Base-by-base conservation (phyloP, 2,797 vertebrate genomes). In the Oophaga sylvatica region DNA sequence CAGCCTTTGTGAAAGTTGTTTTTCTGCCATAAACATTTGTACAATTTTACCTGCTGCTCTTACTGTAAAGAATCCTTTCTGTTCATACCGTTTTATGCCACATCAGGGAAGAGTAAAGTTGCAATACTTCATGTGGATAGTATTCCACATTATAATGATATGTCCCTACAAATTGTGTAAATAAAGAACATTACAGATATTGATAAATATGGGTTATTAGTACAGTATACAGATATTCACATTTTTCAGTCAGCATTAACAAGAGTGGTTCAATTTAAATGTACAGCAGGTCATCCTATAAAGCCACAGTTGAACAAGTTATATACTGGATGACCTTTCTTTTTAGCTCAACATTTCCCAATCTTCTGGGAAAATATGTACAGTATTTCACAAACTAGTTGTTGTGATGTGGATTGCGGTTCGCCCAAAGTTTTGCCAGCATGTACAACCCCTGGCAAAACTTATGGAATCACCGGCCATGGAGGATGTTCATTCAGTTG, bases 61-160 rank as follows among this genome's bases (percentile, higher is more conserved):
- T 35, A 53, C 45, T 13, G 73, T 76, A 76, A 76, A 76, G 73
- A 76, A 76, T 5, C 45, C 41, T 76, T 53, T 53, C 22, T 76
- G 11, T n/a, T n/a, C 45, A n/a, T 13, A n/a, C 20, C 15, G 45
- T 53, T 76, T 53, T 75, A 41, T 73, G 45, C 48, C 73, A 53
- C 10, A 45, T 73, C 70, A 5, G 70, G 3, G 41, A 73, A 22
- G 19, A 45, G 45, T 75, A 75, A 48, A 75, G 41, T n/a, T 48
- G 73, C 73, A 53, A 48, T 73, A 22, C 19, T n/a, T 75, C 70
- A 45, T 48, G 71, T 48, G 6, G 29, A 31, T 53, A 75, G 20
- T 20, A 22, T 13, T 29, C 29, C 29, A 12, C 41, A 26, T 53
- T 76, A 20, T 76, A 15, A n/a, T 48, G 41, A 73, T 73, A 73